phyloP scores from a whole-genome alignment of 1,140 invertebrate genomes.

The Oreohelix idahoensis region DNA sequence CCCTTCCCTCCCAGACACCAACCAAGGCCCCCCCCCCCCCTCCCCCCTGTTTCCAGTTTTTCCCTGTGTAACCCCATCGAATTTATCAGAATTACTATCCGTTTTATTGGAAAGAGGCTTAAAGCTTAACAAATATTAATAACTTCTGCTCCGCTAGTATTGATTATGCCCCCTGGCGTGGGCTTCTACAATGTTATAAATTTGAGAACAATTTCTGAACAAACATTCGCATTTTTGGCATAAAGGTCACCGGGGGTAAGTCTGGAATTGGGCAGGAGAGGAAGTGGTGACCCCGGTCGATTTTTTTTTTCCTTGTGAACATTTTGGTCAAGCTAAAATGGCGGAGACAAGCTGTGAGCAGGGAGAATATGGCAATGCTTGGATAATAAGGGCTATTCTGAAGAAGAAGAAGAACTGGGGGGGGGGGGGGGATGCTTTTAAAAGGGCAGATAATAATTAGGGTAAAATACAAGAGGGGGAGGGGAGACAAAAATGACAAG shows the following conservation, averaged over 20 bases:
- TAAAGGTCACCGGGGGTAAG: slow-evolving; percentile 22
- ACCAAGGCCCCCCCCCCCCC: too few species aligned
- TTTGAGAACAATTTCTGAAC: slow-evolving; percentile 35
- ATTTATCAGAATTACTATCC: slow-evolving; percentile 41
- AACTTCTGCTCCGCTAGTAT: slow-evolving; percentile 36
- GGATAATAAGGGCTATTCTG: too few species aligned
- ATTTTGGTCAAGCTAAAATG: background rate
- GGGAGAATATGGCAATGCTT: background rate
- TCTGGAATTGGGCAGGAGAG: background rate
- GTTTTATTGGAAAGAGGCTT: slow-evolving; percentile 38
- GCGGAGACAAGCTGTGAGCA: background rate
- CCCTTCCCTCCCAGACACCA: too few species aligned
- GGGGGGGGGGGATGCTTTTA: too few species aligned
- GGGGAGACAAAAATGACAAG: too few species aligned
- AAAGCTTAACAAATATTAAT: slow-evolving; percentile 41
- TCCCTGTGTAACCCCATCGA: slow-evolving; percentile 26
- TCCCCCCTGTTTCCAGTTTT: background rate
- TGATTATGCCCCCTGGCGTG: slow-evolving; percentile 28
- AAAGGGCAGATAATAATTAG: too few species aligned
- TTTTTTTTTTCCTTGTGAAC: slow-evolving; percentile 11
- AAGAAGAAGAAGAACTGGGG: too few species aligned
- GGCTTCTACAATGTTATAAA: slow-evolving; percentile 32
- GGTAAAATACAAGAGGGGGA: too few species aligned
- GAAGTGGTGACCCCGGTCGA: background rate
- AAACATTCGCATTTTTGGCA: slow-evolving; percentile 35